Conservation (phyloP, 1,140 invertebrate species). For the Psix sp. region DNA sequence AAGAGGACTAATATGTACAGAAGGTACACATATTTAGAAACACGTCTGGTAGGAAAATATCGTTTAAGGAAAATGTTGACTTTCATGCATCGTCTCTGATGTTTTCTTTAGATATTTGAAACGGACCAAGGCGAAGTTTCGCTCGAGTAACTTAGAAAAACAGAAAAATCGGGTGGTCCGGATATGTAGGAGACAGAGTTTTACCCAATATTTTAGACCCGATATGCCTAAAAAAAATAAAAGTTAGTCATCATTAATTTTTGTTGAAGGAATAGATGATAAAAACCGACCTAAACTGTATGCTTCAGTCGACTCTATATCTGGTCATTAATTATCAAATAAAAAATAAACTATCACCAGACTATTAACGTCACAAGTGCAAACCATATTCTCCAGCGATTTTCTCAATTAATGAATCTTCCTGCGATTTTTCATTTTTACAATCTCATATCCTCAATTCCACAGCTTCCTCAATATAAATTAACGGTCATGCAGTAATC, state of each 20-base stretch:
- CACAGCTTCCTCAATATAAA: constrained; percentile 18
- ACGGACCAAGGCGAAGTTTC: constrained; percentile 29
- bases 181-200: constrained; percentile 23
- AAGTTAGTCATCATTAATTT: too few relatives aligned
- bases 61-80: constrained; percentile 25
- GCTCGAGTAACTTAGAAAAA: constrained; percentile 28
- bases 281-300: too few relatives aligned
- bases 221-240: constrained; percentile 21
- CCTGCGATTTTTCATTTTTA: constrained; percentile 8
- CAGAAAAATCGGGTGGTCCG: constrained; percentile 33
- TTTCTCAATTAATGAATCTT: neutral
- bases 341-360: too few relatives aligned
- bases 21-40: constrained; percentile 41
- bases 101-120: constrained; percentile 34
- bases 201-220: constrained; percentile 16
- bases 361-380: neutral
- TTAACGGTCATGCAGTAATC: too few relatives aligned
- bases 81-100: constrained; percentile 24
- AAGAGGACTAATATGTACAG: constrained; percentile 19
- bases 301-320: too few relatives aligned
- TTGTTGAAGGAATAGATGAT: too few relatives aligned
- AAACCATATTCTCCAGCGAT: neutral
- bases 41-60: constrained; percentile 22
- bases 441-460: constrained; percentile 17
- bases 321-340: too few relatives aligned